phyloP scores from a whole-genome alignment of 2,113 vertebrate genomes.

The Nibea albiflora region DNA sequence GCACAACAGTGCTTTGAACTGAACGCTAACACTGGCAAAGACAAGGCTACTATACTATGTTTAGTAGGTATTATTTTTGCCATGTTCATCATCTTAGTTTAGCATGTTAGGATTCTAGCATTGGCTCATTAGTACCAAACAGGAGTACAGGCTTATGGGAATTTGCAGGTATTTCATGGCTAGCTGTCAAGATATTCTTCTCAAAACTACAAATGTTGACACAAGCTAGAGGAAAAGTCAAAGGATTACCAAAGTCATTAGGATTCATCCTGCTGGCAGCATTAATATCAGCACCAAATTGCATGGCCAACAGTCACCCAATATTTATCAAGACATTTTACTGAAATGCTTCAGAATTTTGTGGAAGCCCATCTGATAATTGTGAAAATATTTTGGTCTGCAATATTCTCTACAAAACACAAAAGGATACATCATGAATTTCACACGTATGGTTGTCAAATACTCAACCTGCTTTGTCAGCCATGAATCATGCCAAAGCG shows the following conservation, averaged over 20 bases:
- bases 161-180: neutral
- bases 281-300: neutral
- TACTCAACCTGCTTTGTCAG: too few species aligned
- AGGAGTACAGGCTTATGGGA: too few species aligned
- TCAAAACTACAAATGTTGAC: neutral
- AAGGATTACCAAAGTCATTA: neutral
- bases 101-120: neutral
- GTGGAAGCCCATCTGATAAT: too few species aligned
- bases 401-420: neutral
- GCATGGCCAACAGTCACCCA: neutral
- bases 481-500: too few species aligned
- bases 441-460: neutral
- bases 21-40: neutral
- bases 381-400: neutral
- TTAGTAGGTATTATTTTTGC: neutral
- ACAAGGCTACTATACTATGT: too few species aligned
- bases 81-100: neutral
- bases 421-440: neutral
- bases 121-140: neutral
- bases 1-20: neutral
- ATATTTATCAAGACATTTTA: too few species aligned
- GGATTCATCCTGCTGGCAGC: neutral
- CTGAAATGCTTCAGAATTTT: too few species aligned
- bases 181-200: neutral
- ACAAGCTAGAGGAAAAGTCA: neutral